Evolutionary conservation across 2,113 vertebrate genomes (phyloP).

Genomic region (Zosterops borbonicus): DNA sequence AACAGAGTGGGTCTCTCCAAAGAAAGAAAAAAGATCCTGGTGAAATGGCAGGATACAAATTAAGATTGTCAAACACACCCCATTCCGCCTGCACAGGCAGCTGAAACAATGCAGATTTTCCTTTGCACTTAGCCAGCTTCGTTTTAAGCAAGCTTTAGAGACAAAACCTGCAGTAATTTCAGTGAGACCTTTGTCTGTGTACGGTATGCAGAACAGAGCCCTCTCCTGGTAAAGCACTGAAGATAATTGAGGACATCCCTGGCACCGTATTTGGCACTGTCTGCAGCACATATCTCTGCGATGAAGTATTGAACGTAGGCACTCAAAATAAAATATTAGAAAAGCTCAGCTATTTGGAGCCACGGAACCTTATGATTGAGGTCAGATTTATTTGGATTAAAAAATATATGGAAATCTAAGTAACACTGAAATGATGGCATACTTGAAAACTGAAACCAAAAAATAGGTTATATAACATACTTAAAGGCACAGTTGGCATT

Average conservation of each 20-base stretch:
- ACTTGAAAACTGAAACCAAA: slow-evolving; percentile 39
- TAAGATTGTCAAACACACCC: neutral
- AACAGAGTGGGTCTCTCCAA: neutral
- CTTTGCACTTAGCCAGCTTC: neutral
- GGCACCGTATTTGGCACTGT: slow-evolving; percentile 24
- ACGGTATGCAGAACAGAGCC: neutral
- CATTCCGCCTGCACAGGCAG: neutral
- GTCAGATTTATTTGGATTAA: slow-evolving; percentile 38
- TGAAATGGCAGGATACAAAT: neutral
- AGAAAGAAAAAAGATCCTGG: neutral
- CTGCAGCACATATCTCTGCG: slow-evolving; percentile 33
- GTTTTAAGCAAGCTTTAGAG: neutral
- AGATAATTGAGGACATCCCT: slow-evolving; percentile 39
- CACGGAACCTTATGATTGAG: slow-evolving; percentile 42
- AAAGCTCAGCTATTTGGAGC: slow-evolving; percentile 40
- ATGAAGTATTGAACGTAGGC: neutral
- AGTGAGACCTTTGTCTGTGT: neutral
- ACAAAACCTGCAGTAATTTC: neutral
- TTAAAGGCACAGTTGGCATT: slow-evolving; percentile 49
- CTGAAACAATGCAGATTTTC: neutral
- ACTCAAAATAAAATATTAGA: slow-evolving; percentile 57
- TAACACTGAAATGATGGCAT: neutral
- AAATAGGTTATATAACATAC: slow-evolving; percentile 30
- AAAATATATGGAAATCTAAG: slow-evolving; percentile 25
- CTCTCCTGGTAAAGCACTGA: slow-evolving; percentile 22